These are phyloP conservation scores for Denticeps clupeoides DNA, from an alignment of 2,797 vertebrate genomes.

Conservation along the genomic window DNA sequence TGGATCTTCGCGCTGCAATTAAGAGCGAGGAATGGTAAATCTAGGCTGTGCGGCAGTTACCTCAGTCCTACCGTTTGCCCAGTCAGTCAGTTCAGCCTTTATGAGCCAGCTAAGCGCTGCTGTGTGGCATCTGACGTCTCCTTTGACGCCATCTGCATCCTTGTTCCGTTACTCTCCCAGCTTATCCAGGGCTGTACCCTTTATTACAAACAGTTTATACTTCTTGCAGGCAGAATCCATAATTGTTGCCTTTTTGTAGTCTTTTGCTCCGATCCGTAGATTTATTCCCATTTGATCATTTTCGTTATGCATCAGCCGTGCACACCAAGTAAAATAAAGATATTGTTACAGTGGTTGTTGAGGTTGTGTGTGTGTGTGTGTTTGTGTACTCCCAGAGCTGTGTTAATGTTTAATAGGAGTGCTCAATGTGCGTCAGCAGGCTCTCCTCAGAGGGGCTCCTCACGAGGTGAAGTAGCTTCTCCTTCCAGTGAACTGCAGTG, in stretches of 20 bases:
- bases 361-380: neutral
- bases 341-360: too few species aligned
- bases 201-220: too few species aligned
- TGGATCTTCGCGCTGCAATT: too few species aligned
- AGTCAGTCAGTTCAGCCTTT: conserved; percentile 28
- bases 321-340: too few species aligned
- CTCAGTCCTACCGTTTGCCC: conserved; percentile 25
- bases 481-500: neutral
- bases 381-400: conserved; percentile 2
- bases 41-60: neutral
- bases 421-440: conserved; percentile 9
- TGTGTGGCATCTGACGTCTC: conserved; percentile 14
- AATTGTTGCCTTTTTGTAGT: too few species aligned
- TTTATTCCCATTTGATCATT: too few species aligned
- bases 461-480: neutral
- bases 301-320: too few species aligned
- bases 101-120: conserved; percentile 11
- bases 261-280: too few species aligned
- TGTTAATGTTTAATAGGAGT: conserved; percentile 17
- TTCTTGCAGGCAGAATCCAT: too few species aligned
- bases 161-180: neutral
- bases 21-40: neutral
- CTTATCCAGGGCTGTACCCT: too few species aligned
- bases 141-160: conserved; percentile 14
- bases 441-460: conserved; percentile 11